Conservation (phyloP, 2,797 vertebrate genomes). For the Oryzias sinensis region DNA sequence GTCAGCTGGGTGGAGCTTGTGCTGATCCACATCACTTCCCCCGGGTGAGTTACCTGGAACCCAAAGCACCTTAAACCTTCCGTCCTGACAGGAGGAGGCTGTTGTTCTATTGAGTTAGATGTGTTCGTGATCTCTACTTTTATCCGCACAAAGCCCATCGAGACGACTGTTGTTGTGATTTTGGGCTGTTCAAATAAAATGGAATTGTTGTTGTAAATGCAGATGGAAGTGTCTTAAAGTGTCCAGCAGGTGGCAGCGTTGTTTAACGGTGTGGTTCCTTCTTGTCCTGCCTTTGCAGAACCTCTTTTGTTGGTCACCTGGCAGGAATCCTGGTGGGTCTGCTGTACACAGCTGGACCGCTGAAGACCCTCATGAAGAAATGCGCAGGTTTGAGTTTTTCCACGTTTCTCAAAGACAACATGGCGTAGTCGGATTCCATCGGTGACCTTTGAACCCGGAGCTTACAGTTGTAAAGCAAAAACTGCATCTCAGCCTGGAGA, state of each 20-base stretch:
- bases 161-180: no score
- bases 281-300: slow-evolving; percentile 65
- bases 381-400: slow-evolving; percentile 79
- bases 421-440: no score
- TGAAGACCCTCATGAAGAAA: slow-evolving; percentile 82
- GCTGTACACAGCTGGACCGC: slow-evolving; percentile 87
- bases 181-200: no score
- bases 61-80: not conserved
- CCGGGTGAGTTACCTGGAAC: slow-evolving; percentile 81
- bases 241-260: slow-evolving; percentile 42
- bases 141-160: no score
- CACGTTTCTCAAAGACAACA: not conserved
- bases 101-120: no score
- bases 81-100: no score
- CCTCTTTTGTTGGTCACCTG: slow-evolving; percentile 91
- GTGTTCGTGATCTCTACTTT: no score
- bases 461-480: no score
- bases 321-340: slow-evolving; percentile 93
- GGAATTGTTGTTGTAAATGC: not conserved
- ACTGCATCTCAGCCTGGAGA: no score
- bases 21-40: slow-evolving; percentile 87
- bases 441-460: no score
- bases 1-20: slow-evolving; percentile 92
- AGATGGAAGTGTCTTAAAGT: not conserved
- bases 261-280: not conserved